Conservation (phyloP, 2,113 vertebrate species). For the Pseudonaja textilis region DNA sequence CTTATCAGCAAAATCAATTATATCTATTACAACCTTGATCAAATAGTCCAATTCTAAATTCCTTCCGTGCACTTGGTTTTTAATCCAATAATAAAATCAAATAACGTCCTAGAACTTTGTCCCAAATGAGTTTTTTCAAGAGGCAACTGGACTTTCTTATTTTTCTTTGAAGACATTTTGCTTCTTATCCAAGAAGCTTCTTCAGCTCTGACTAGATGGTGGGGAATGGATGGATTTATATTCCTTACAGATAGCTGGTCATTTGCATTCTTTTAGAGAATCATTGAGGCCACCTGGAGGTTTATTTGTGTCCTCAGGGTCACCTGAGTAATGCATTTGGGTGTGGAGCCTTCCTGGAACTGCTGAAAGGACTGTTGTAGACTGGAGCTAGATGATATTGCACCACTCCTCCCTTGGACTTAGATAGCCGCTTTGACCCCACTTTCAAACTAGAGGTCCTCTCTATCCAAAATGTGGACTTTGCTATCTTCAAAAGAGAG, state of each 20-base stretch:
- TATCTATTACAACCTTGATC: not conserved
- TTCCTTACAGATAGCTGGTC: not conserved
- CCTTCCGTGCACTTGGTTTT: not conserved
- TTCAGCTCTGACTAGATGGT: not conserved
- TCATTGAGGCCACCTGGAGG: not conserved
- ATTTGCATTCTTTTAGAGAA: not conserved
- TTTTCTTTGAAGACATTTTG: not conserved
- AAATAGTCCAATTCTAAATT: not conserved
- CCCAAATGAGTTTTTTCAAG: not conserved
- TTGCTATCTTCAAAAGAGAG: too few relatives aligned
- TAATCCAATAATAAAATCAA: not conserved
- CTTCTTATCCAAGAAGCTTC: not conserved
- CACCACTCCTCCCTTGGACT: not conserved
- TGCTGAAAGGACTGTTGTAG: not conserved
- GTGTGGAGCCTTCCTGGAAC: not conserved
- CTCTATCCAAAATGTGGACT: too few relatives aligned
- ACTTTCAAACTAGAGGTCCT: too few relatives aligned
- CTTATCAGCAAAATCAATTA: not conserved
- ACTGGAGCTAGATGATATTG: not conserved
- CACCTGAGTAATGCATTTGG: not conserved
- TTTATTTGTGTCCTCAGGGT: not conserved
- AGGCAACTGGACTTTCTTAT: not conserved
- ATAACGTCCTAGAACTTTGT: not conserved
- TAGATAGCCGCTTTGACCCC: too few relatives aligned
- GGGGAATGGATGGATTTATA: not conserved